Evolutionary conservation across 2,797 vertebrate genomes (phyloP).

Genomic region (Anguilla obscura): DNA sequence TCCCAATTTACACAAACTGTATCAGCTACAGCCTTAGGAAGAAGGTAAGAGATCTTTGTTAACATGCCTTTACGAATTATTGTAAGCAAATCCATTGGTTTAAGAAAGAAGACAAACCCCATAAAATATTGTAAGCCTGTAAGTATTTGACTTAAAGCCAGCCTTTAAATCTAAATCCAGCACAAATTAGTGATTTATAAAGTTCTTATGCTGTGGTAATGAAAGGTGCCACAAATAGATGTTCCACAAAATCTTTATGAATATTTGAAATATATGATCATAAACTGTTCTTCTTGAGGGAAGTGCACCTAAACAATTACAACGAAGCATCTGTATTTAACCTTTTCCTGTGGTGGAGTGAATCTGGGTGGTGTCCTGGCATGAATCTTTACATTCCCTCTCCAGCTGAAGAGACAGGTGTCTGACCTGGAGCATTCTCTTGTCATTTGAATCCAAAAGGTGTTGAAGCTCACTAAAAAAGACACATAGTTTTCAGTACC

Average conservation of each 20-base stretch:
- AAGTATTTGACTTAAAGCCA: neutral
- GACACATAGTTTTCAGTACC: neutral
- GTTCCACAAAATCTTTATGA: no score
- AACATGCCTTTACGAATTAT: neutral
- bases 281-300: neutral
- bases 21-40: neutral
- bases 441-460: conserved; percentile 71
- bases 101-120: neutral
- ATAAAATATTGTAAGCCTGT: neutral
- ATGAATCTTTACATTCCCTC: conserved; percentile 77
- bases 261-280: neutral
- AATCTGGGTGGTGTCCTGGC: conserved; percentile 81
- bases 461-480: conserved; percentile 76
- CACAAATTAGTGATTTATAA: no score
- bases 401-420: conserved; percentile 76
- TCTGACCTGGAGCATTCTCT: conserved; percentile 78
- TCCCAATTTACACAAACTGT: neutral
- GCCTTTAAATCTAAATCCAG: no score
- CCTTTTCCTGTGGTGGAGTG: conserved; percentile 82
- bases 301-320: neutral
- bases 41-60: neutral
- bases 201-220: no score
- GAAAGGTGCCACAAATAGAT: no score
- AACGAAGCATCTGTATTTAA: conserved; percentile 51
- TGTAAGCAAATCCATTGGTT: neutral